phyloP scores from a whole-genome alignment of 64 coral and sea anemone genomes.

The Actinia equina region DNA sequence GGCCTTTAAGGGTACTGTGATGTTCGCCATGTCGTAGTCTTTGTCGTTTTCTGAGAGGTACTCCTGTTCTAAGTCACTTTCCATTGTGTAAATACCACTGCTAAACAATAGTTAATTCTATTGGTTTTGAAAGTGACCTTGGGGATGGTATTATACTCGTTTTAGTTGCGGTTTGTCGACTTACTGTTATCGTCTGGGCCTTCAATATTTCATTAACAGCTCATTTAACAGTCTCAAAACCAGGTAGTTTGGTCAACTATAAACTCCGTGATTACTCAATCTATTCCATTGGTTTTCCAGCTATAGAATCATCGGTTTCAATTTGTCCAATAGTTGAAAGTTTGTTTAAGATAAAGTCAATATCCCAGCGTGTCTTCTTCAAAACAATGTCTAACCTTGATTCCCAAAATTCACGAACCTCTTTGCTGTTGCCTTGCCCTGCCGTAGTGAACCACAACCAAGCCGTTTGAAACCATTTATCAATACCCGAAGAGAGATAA shows the following conservation, averaged over 20 bases:
- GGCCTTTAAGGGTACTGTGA: not conserved
- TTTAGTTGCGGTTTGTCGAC: not conserved
- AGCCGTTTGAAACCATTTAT: not conserved
- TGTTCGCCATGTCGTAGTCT: not conserved
- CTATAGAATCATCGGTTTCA: not conserved
- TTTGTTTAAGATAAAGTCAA: not conserved
- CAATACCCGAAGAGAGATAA: not conserved
- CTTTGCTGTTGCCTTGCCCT: not conserved
- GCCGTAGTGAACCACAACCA: not conserved
- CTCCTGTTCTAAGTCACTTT: conserved; percentile 4
- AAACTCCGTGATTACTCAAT: not conserved
- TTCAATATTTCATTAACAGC: not conserved
- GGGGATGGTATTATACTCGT: not conserved
- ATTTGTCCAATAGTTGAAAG: not conserved
- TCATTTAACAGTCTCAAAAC: not conserved
- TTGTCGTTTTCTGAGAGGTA: not conserved
- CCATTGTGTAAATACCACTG: not conserved
- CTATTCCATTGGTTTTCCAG: not conserved
- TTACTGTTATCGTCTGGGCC: not conserved
- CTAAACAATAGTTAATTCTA: conserved; percentile 12
- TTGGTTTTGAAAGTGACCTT: not conserved
- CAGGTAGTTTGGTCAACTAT: not conserved
- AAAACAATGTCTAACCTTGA: not conserved
- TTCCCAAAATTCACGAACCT: not conserved
- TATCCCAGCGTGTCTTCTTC: not conserved